Percentiles rank a stretch among this genome's conserved stretches.
phyloP scores from a whole-genome alignment of 2,797 vertebrate genomes.

The Sebastes elongatus region DNA sequence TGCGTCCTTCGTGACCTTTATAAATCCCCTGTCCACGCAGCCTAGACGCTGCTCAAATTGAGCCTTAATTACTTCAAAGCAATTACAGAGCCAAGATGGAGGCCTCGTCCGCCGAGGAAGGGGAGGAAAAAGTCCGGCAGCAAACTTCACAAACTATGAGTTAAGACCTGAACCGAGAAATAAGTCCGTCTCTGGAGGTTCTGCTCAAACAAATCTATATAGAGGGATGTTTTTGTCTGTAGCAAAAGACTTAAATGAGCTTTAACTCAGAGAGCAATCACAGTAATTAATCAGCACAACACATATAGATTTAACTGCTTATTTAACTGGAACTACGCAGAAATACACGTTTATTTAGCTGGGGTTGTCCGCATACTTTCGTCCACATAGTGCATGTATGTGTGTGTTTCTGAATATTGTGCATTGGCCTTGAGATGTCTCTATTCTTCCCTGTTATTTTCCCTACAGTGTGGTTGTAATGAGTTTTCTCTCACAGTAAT shows the following conservation, averaged over 20 bases:
- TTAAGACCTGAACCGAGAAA: not conserved
- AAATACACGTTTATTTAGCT: not conserved
- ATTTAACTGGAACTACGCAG: not conserved
- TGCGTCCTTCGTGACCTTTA: conserved; percentile 40
- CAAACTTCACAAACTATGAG: conserved; percentile 21
- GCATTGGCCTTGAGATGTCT: not conserved
- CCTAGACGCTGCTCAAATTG: conserved; percentile 16
- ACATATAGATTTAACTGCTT: not conserved
- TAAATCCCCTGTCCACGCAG: conserved; percentile 50
- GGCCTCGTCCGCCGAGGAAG: conserved; percentile 39
- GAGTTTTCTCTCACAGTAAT: not conserved
- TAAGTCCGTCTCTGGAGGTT: conserved; percentile 9
- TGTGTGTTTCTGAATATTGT: not conserved
- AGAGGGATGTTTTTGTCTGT: not conserved
- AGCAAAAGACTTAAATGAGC: not conserved
- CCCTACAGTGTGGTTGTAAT: not conserved
- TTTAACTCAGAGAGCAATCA: not conserved
- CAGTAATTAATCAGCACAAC: not conserved
- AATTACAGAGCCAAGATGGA: conserved; percentile 56
- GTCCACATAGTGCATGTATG: not conserved
- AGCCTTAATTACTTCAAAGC: conserved; percentile 62
- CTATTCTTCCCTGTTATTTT: too few species aligned
- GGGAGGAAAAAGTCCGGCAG: not conserved
- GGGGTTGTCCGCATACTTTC: not conserved
- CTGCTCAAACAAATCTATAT: not conserved